Conservation (phyloP, 2,888 invertebrate species). For the Caradrina clavipalpis region DNA sequence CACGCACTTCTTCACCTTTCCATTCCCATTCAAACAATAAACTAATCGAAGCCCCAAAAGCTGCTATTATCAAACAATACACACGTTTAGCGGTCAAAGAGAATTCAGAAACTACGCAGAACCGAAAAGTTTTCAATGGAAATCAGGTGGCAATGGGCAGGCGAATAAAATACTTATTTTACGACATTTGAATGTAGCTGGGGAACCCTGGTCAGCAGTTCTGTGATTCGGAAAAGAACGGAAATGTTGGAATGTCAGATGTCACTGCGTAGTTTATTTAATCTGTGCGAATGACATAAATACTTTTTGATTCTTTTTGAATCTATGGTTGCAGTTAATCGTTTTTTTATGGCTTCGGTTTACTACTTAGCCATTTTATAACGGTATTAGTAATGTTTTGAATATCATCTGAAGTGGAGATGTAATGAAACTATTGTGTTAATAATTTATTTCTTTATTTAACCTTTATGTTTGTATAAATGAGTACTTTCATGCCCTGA, state of each 20-base stretch:
- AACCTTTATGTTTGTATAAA: too few species aligned
- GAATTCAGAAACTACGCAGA: constrained; percentile 21
- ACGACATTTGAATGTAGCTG: constrained; percentile 39
- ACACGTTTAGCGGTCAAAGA: constrained; percentile 44
- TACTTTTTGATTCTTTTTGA: too few species aligned
- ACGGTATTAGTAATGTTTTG: too few species aligned
- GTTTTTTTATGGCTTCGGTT: too few species aligned
- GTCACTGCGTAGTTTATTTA: background rate
- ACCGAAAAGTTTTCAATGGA: constrained; percentile 55
- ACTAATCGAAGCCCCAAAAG: constrained; percentile 20
- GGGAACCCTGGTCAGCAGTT: constrained; percentile 49
- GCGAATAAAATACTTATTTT: constrained; percentile 60
- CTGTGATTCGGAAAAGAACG: constrained; percentile 32
- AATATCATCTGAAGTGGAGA: too few species aligned
- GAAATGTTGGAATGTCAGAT: constrained; percentile 28
- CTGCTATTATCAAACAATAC: constrained; percentile 42
- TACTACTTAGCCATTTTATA: too few species aligned
- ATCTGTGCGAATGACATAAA: background rate
- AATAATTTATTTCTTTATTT: too few species aligned
- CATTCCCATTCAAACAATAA: constrained; percentile 14
- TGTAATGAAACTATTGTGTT: too few species aligned
- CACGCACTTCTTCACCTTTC: background rate
- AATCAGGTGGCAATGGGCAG: constrained; percentile 47
- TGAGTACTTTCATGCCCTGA: too few species aligned
- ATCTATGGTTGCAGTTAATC: too few species aligned